Evolutionary conservation across 2,888 invertebrate genomes (phyloP).

Genomic region (Petrolisthes cinctipes): DNA sequence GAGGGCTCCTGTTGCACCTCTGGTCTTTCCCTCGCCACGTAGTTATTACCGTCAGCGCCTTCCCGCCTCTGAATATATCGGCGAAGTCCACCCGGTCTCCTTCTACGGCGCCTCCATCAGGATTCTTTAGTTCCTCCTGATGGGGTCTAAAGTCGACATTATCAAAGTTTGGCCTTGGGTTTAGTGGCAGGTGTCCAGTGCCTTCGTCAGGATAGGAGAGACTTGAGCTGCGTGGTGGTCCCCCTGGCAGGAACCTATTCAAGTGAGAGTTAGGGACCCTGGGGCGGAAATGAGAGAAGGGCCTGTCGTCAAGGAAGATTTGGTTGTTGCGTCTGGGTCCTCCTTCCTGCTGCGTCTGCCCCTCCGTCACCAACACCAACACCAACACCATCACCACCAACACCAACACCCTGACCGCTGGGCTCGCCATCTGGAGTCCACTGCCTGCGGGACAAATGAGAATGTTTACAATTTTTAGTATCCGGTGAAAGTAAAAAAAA

Average conservation of each 20-base stretch:
- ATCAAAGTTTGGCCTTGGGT: constrained; percentile 34
- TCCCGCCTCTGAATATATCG: constrained; percentile 8
- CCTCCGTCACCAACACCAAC: not conserved
- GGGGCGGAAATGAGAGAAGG: not conserved
- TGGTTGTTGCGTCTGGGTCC: not conserved
- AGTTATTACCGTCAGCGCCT: not conserved
- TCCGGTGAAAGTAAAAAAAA: not conserved
- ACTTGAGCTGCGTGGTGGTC: not conserved
- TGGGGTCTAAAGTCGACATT: constrained; percentile 18
- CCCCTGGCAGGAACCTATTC: not conserved
- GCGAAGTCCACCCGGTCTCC: not conserved
- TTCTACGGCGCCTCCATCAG: not conserved
- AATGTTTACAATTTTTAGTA: not conserved
- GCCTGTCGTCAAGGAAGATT: not conserved
- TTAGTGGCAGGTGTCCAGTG: constrained; percentile 31
- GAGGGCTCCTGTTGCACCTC: not conserved
- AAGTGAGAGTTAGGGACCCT: constrained; percentile 10
- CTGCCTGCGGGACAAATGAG: not conserved
- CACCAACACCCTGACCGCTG: not conserved
- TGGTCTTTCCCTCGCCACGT: not conserved
- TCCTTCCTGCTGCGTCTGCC: not conserved
- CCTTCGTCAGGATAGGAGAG: not conserved
- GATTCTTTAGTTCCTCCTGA: not conserved
- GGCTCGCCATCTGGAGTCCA: not conserved
- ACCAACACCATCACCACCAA: not conserved